Conservation (phyloP, 2,113 vertebrate species). For the Procavia capensis region DNA sequence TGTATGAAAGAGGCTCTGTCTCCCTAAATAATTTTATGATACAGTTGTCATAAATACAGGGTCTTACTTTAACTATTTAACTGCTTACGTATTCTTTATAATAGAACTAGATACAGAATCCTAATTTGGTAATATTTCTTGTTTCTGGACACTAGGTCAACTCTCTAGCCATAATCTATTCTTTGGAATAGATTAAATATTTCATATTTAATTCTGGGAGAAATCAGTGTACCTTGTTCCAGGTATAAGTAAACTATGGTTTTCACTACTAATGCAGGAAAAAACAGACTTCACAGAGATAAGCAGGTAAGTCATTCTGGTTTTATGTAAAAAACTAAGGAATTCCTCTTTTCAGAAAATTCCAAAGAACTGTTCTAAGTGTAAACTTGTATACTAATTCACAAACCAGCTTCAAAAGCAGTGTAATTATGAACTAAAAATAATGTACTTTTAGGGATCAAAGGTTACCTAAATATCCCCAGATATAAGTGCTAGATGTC, state of each 20-base stretch:
- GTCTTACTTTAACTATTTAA: slow-evolving; percentile 45
- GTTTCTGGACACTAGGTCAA: neutral
- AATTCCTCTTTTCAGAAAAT: slow-evolving; percentile 1
- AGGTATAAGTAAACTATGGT: slow-evolving; percentile 28
- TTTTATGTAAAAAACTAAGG: slow-evolving; percentile 49
- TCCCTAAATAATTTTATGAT: neutral
- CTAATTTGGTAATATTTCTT: slow-evolving; percentile 45
- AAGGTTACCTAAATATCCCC: neutral
- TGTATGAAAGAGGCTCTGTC: neutral
- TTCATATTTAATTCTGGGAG: slow-evolving; percentile 33
- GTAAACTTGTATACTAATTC: slow-evolving; percentile 6
- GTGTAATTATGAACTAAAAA: slow-evolving; percentile 14
- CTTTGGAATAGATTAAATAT: slow-evolving; percentile 34
- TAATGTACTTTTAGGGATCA: neutral
- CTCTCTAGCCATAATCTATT: slow-evolving; percentile 14
- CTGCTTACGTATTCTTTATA: slow-evolving; percentile 25
- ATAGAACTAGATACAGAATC: slow-evolving; percentile 25
- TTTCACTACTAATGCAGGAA: slow-evolving; percentile 14
- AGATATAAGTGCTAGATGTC: neutral
- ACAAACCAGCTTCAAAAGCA: slow-evolving; percentile 25
- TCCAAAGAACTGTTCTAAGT: neutral
- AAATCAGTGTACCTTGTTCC: neutral
- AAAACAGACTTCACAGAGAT: slow-evolving; percentile 19
- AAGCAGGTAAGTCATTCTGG: neutral
- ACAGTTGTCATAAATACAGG: slow-evolving; percentile 6